Evolutionary conservation across 2,113 vertebrate species (phyloP), one percentile per base, ranked within the genome.

Genomic region (Dicaeum eximium): DNA sequence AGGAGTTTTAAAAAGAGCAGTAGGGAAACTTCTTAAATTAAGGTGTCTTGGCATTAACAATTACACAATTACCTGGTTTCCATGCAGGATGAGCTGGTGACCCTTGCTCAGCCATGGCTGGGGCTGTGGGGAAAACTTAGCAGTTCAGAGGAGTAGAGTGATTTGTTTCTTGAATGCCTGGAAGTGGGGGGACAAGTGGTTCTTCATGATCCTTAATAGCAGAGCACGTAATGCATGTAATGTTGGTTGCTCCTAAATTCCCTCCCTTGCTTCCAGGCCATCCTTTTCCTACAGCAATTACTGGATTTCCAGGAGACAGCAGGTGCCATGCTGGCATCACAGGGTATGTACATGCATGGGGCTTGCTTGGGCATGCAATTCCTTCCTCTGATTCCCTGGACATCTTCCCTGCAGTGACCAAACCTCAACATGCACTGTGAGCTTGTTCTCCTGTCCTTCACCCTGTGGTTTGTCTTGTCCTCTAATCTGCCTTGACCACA

Each of bases 271-370:
- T 71, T 57, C 8, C 97, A 99, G 99, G 99, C 99, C 66, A 99
- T 99, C 95, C 98, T 99, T 64, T 99, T 99, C 96, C 98, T 99
- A 66, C 99, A 99, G 96, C 99, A 99, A 82, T 98, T 99, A 92
- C 96, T 99, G 95, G 99, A 99, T 97, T 99, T 99, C 96, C 99
- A 99, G 84, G 99, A 99, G 97, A 99, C 99, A 0, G 99, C 99
- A 0, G 99, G 99, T 17, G 99, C 99, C 94, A 99, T 99, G 99
- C 87, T 99, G 95, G 99, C 99, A 45, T 99, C 99, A 3, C 99
- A 99, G 98, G 99, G 99, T 99, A 98, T 33, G 10, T 48, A 98
- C 61, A 22, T 37, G 60, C 67, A 67, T 53, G 69, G n/a, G 54
- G 25, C 61, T 94, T 79, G 35, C 61, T 80, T 61, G 21, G 75